Conservation (phyloP, 2,113 vertebrate genomes). For the Rostratula benghalensis region DNA sequence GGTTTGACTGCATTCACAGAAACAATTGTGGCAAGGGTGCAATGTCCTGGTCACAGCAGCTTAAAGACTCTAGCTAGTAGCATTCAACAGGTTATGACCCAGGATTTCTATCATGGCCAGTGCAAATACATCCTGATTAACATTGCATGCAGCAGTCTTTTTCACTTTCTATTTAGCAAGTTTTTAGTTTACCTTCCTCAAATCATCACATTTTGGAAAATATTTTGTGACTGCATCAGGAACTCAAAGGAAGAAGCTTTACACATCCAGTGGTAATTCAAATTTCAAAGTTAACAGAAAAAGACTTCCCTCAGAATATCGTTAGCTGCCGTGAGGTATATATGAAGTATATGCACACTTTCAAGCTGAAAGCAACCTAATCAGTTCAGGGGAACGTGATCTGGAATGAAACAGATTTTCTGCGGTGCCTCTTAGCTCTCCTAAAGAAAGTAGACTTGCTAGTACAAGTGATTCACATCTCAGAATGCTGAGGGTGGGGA, state of each 20-base stretch:
- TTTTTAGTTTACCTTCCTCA: neutral
- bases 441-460: neutral
- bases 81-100: slow-evolving; percentile 19
- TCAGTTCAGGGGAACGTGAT: neutral
- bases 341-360: neutral
- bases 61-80: neutral
- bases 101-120: neutral
- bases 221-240: neutral
- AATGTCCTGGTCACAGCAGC: neutral
- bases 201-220: neutral
- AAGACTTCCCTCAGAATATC: neutral
- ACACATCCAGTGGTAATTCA: neutral
- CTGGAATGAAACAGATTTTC: neutral
- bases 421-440: neutral
- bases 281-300: neutral
- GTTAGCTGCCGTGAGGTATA: neutral
- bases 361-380: neutral
- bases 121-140: neutral
- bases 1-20: neutral
- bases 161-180: neutral
- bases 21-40: neutral
- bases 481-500: neutral
- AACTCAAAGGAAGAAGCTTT: neutral
- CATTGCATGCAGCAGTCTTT: neutral
- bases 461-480: neutral